A percentile compares a stretch with the other conserved stretches of the same genome.
Conservation (phyloP, 2,888 invertebrate species). For the Petrolisthes manimaculis region DNA sequence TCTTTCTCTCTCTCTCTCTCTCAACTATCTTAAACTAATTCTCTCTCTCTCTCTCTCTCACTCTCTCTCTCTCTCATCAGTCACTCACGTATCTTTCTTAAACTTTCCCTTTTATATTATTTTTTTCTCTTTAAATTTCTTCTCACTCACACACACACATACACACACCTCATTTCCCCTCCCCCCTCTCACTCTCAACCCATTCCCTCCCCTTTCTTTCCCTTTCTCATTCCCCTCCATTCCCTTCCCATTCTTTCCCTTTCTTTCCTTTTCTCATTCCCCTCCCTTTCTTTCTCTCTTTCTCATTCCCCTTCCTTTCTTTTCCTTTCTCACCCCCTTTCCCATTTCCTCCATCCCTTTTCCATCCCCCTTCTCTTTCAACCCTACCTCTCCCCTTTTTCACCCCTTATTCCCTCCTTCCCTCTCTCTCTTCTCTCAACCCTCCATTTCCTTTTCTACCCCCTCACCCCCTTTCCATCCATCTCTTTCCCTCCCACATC, state of each 20-base stretch:
- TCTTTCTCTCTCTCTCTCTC: not conserved
- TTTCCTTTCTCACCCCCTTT: too few relatives aligned
- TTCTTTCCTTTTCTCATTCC: constrained; percentile 5
- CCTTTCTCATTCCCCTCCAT: not conserved
- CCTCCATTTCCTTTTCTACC: not conserved
- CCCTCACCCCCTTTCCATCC: constrained; percentile 5
- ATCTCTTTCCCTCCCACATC: not conserved
- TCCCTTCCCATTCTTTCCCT: not conserved
- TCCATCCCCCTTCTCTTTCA: too few relatives aligned
- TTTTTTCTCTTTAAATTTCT: not conserved
- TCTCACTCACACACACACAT: not conserved
- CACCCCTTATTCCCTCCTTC: not conserved
- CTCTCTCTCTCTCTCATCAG: not conserved
- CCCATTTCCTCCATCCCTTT: too few relatives aligned
- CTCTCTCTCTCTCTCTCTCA: not conserved
- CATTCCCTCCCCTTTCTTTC: not conserved
- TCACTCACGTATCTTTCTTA: not conserved
- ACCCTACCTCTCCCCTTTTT: too few relatives aligned
- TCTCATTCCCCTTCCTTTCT: too few relatives aligned
- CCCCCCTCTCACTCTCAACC: not conserved
- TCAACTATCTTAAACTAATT: not conserved
- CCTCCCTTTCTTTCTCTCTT: not conserved
- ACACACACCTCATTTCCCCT: not conserved
- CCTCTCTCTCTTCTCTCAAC: too few relatives aligned
- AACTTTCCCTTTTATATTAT: not conserved